These are phyloP conservation scores for Pica pica DNA, from an alignment of 2,113 vertebrate genomes.

Conservation along the genomic window DNA sequence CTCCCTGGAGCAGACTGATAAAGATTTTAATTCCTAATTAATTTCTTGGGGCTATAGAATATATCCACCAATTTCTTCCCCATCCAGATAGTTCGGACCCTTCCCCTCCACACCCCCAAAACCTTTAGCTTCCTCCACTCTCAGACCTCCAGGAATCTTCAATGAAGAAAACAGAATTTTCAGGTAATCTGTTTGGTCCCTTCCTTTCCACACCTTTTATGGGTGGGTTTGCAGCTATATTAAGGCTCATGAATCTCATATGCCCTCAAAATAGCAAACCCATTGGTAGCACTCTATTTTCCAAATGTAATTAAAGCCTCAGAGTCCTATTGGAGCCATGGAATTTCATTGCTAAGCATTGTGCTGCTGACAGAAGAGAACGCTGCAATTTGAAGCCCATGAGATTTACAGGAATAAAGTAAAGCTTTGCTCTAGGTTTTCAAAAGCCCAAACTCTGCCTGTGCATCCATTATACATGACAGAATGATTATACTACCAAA, in stretches of 20 bases:
- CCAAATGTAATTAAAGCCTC: not conserved
- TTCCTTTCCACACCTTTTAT: not conserved
- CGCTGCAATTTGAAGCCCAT: constrained; percentile 7
- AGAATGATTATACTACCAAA: constrained; percentile 16
- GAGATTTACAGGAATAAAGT: constrained; percentile 59
- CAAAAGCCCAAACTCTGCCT: constrained; percentile 6
- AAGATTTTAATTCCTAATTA: not conserved
- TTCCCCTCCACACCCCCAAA: not conserved
- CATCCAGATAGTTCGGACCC: not conserved
- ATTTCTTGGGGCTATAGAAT: not conserved
- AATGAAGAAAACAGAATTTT: not conserved
- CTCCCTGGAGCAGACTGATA: not conserved
- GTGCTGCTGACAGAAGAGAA: constrained; percentile 15
- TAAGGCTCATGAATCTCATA: not conserved
- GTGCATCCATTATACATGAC: constrained; percentile 9
- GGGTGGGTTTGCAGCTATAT: not conserved
- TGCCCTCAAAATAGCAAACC: not conserved
- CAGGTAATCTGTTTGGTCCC: not conserved
- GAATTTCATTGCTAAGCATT: constrained; percentile 15
- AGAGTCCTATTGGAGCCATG: not conserved
- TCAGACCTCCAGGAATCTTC: not conserved
- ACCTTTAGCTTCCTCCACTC: not conserved
- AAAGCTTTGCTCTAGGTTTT: constrained; percentile 51
- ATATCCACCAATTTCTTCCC: not conserved
- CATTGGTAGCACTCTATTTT: not conserved